A percentile compares a stretch with the other conserved stretches of the same genome.
Conservation (phyloP, 2,888 invertebrate species). For the Oscheius onirici region DNA sequence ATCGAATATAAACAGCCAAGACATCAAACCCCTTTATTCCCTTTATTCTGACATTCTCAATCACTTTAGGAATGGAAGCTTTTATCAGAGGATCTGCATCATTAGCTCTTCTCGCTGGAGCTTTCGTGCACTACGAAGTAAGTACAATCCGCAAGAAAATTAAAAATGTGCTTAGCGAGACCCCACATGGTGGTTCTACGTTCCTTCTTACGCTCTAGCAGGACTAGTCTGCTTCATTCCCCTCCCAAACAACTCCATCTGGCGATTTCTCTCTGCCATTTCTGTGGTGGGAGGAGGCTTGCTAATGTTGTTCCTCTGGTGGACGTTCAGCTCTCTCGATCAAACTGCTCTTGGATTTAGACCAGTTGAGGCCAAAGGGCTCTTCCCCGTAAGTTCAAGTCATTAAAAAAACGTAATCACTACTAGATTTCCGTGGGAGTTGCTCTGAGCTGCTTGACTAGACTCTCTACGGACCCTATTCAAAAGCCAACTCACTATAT, state of each 20-base stretch:
- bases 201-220: slow-evolving; percentile 22
- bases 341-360: background rate
- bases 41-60: too few species aligned
- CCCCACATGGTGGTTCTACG: slow-evolving; percentile 34
- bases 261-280: slow-evolving; percentile 30
- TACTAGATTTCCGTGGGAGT: slow-evolving; percentile 24
- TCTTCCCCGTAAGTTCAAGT: slow-evolving; percentile 25
- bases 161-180: slow-evolving; percentile 20
- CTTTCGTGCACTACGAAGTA: slow-evolving; percentile 23
- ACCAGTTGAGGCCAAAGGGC: slow-evolving; percentile 23
- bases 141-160: background rate
- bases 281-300: slow-evolving; percentile 28
- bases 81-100: slow-evolving; percentile 15
- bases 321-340: slow-evolving; percentile 29
- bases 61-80: slow-evolving; percentile 24
- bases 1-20: too few species aligned
- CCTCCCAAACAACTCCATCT: slow-evolving; percentile 20
- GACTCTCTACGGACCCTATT: slow-evolving; percentile 19
- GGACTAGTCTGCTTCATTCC: slow-evolving; percentile 30
- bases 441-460: slow-evolving; percentile 19
- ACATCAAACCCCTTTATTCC: too few species aligned
- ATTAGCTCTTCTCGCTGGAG: slow-evolving; percentile 26
- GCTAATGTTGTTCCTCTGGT: slow-evolving; percentile 32
- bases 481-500: slow-evolving; percentile 32
- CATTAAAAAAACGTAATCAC: background rate